Evolutionary conservation across 2,113 vertebrate species (phyloP).

Genomic region (Dryoscopus gambensis): DNA sequence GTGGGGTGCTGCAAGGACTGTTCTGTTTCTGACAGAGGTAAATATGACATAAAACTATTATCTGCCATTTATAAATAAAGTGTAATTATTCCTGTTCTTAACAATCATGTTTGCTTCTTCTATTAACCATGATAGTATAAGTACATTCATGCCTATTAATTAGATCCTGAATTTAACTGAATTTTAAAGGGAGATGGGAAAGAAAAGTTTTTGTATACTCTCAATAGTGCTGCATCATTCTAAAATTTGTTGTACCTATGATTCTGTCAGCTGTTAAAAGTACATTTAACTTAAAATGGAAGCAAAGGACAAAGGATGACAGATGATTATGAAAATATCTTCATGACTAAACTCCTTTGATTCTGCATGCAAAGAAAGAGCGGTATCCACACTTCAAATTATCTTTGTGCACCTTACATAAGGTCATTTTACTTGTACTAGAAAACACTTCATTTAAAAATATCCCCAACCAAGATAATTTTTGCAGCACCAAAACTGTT

Average conservation of each 20-base stretch:
- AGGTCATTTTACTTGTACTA: not conserved
- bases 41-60: not conserved
- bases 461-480: accelerated
- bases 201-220: not conserved
- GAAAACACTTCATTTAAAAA: not conserved
- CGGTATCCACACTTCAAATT: not conserved
- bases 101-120: not conserved
- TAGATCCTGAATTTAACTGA: not conserved
- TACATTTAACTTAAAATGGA: not conserved
- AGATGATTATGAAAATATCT: not conserved
- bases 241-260: not conserved
- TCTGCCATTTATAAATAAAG: not conserved
- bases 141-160: not conserved
- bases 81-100: not conserved
- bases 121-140: not conserved
- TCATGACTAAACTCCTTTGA: not conserved
- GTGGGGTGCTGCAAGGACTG: not conserved
- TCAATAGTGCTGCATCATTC: not conserved
- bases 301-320: not conserved
- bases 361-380: not conserved
- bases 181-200: not conserved
- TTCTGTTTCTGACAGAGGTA: not conserved
- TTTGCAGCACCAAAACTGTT: not conserved
- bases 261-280: not conserved
- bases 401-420: not conserved